Conservation (phyloP, 2,113 vertebrate genomes). For the Clarias batrachus region DNA sequence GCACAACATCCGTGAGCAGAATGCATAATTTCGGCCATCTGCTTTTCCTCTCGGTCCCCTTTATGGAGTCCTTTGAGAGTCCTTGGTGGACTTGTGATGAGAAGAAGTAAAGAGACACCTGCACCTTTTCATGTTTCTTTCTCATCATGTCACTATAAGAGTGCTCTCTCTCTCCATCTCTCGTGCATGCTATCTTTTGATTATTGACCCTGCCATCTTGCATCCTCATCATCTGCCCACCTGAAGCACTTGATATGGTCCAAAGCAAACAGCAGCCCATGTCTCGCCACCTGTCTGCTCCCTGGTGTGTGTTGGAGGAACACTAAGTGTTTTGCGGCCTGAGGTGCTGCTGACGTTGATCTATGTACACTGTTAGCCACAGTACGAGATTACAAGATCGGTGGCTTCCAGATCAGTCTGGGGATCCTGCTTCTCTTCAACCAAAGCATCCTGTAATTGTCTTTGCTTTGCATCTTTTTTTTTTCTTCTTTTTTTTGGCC, state of each 20-base stretch:
- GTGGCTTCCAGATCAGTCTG: neutral
- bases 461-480: neutral
- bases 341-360: slow-evolving; percentile 38
- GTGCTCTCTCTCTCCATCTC: neutral
- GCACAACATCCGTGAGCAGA: slow-evolving; percentile 38
- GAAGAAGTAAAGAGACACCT: slow-evolving; percentile 23
- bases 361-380: slow-evolving; percentile 14
- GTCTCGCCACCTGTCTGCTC: slow-evolving; percentile 39
- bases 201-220: slow-evolving; percentile 31
- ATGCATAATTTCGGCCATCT: slow-evolving; percentile 52
- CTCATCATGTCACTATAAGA: neutral
- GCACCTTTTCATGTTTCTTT: slow-evolving; percentile 6
- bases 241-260: slow-evolving; percentile 30
- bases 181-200: neutral
- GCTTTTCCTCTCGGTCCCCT: slow-evolving; percentile 30
- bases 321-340: neutral
- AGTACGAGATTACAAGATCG: slow-evolving; percentile 21
- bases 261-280: slow-evolving; percentile 50
- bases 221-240: slow-evolving; percentile 25
- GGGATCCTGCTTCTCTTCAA: neutral
- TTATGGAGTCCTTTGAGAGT: slow-evolving; percentile 42
- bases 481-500: neutral
- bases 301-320: slow-evolving; percentile 40
- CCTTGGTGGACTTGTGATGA: slow-evolving; percentile 32
- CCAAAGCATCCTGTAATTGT: neutral